Conservation (phyloP, 2,888 invertebrate genomes). For the Podotricha telesiphe region DNA sequence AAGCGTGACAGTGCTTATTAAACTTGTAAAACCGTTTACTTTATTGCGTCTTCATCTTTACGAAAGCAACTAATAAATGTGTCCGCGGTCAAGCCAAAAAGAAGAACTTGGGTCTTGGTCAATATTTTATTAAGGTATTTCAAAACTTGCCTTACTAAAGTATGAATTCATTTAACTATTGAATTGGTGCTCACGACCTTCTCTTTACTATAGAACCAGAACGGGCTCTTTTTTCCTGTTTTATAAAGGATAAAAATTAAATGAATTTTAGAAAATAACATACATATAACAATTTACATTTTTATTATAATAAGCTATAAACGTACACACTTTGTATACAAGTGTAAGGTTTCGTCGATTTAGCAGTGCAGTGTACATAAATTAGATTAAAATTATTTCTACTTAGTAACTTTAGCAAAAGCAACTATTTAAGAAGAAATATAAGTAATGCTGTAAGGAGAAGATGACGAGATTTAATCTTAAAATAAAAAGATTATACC, state of each 20-base stretch:
- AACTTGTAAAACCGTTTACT: slow-evolving; percentile 30
- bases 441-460: too few species aligned
- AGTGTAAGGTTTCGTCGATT: too few species aligned
- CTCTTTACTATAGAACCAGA: slow-evolving; percentile 12
- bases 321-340: too few species aligned
- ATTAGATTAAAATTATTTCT: too few species aligned
- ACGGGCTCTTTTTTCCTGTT: background rate
- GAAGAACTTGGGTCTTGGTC: slow-evolving; percentile 9
- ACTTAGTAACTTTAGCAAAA: too few species aligned
- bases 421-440: too few species aligned
- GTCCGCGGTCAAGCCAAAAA: slow-evolving; percentile 16
- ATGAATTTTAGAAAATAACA: background rate
- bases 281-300: too few species aligned
- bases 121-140: slow-evolving; percentile 22
- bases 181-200: slow-evolving; percentile 6
- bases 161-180: slow-evolving; percentile 9
- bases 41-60: slow-evolving; percentile 37
- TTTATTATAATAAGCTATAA: too few species aligned
- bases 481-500: too few species aligned
- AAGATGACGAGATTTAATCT: too few species aligned
- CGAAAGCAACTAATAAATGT: slow-evolving; percentile 31
- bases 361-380: too few species aligned
- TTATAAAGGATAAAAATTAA: background rate
- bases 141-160: slow-evolving; percentile 18
- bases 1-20: slow-evolving; percentile 38